Evolutionary conservation across 2,888 invertebrate species (phyloP).

Genomic region (Lottia scabra): DNA sequence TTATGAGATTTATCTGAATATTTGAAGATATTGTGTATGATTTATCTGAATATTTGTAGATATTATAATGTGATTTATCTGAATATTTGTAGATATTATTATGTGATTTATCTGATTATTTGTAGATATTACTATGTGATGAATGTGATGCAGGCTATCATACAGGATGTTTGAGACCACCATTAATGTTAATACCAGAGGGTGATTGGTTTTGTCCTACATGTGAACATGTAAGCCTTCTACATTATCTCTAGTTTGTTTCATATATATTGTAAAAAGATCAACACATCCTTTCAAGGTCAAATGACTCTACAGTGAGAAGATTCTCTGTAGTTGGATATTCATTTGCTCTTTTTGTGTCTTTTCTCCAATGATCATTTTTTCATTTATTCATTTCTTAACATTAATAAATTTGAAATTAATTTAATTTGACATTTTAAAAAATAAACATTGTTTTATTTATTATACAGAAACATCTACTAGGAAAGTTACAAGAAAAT

Average conservation of each 20-base stretch:
- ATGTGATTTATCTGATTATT: neutral
- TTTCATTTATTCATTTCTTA: no score
- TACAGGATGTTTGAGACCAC: constrained; percentile 92
- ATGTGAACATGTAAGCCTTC: constrained; percentile 87
- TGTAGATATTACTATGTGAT: constrained; percentile 91
- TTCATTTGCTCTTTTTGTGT: no score
- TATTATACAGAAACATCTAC: constrained; percentile 70
- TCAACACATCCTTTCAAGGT: no score
- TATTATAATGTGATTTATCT: constrained; percentile 72
- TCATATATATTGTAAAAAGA: no score
- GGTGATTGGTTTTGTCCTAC: constrained; percentile 99
- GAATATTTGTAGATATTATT: no score
- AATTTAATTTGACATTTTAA: no score
- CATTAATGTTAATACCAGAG: constrained; percentile 93
- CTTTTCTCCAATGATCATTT: no score
- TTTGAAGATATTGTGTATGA: no score
- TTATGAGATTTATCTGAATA: no score
- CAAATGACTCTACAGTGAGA: no score
- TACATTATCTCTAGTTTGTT: neutral
- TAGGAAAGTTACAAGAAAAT: constrained; percentile 80
- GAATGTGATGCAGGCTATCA: constrained; percentile 96
- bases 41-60: constrained; percentile 71
- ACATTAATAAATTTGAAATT: neutral
- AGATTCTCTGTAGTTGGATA: no score
- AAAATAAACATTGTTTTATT: no score